Percentiles rank a stretch among this genome's conserved stretches.
These are phyloP conservation scores for Sphecodes monilicornis DNA, from an alignment of 2,888 invertebrate species.

Conservation along the genomic window DNA sequence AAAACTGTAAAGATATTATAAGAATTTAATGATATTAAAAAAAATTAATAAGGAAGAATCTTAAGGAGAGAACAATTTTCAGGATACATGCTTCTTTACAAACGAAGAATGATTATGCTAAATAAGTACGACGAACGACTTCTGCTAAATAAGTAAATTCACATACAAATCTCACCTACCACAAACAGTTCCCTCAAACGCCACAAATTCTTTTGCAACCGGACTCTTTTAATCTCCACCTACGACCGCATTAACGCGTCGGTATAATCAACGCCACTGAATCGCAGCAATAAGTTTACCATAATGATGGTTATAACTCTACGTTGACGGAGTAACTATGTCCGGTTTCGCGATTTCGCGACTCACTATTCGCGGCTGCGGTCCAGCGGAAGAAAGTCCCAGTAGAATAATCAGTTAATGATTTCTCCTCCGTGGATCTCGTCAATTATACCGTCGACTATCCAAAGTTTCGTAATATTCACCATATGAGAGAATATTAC, in stretches of 20 bases:
- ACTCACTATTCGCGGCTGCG: slow-evolving; percentile 23
- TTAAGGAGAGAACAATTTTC: no score
- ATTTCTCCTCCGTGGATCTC: slow-evolving; percentile 1
- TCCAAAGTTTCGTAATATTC: slow-evolving; percentile 4
- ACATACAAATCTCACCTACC: background rate
- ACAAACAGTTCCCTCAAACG: background rate
- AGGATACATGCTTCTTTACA: no score
- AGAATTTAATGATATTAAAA: no score
- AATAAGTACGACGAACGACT: background rate
- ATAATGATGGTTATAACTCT: slow-evolving; percentile 39
- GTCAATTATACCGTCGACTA: background rate
- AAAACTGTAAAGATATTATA: no score
- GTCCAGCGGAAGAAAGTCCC: slow-evolving; percentile 30
- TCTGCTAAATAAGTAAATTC: background rate
- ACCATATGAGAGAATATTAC: background rate
- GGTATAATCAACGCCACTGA: slow-evolving; percentile 3
- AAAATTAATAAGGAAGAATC: no score
- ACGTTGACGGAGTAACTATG: slow-evolving; percentile 26
- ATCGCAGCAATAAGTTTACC: slow-evolving; percentile 28
- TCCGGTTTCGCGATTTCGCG: slow-evolving; percentile 31
- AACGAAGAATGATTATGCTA: background rate
- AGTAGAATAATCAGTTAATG: background rate
- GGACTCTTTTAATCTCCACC: slow-evolving; percentile 14
- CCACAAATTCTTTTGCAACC: background rate
- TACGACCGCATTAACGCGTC: background rate